A percentile compares a stretch with the other conserved stretches of the same genome.
phyloP scores from a whole-genome alignment of 2,113 vertebrate species.

The Sardina pilchardus region DNA sequence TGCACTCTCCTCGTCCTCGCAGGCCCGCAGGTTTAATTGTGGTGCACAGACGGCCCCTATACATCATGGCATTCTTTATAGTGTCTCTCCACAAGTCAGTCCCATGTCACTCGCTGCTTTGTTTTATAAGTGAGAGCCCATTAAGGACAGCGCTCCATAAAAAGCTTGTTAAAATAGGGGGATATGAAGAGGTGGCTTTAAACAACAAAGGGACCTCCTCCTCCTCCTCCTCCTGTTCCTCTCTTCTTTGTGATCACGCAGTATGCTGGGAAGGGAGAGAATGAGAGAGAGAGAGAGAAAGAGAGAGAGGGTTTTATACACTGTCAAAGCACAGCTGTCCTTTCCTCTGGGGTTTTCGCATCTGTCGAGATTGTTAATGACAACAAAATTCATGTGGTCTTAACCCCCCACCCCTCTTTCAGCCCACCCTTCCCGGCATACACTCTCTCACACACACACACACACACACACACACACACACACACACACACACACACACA shows the following conservation, averaged over 20 bases:
- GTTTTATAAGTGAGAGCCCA: slow-evolving; percentile 80
- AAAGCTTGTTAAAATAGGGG: slow-evolving; percentile 77
- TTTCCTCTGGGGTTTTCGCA: slow-evolving; percentile 87
- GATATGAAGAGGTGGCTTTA: slow-evolving; percentile 72
- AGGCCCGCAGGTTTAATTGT: slow-evolving; percentile 51
- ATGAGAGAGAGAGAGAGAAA: slow-evolving; percentile 15
- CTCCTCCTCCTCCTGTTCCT: slow-evolving; percentile 36
- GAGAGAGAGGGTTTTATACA: slow-evolving; percentile 37
- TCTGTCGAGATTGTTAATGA: slow-evolving; percentile 89
- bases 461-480: not conserved
- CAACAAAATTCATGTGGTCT: slow-evolving; percentile 80
- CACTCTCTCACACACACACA: not conserved
- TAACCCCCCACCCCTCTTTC: slow-evolving; percentile 56
- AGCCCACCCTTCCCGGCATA: slow-evolving; percentile 2
- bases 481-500: not conserved
- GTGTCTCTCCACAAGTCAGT: slow-evolving; percentile 73
- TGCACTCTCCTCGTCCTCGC: not conserved
- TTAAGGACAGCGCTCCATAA: slow-evolving; percentile 78
- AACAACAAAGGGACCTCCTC: slow-evolving; percentile 66
- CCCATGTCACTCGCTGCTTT: slow-evolving; percentile 76
- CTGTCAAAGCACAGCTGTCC: slow-evolving; percentile 78
- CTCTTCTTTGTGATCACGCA: not conserved
- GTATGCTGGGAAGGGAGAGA: not conserved
- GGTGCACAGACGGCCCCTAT: slow-evolving; percentile 68
- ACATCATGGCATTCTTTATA: slow-evolving; percentile 75